Conservation (phyloP, 2,797 vertebrate genomes). For the Galaxias olidus region DNA sequence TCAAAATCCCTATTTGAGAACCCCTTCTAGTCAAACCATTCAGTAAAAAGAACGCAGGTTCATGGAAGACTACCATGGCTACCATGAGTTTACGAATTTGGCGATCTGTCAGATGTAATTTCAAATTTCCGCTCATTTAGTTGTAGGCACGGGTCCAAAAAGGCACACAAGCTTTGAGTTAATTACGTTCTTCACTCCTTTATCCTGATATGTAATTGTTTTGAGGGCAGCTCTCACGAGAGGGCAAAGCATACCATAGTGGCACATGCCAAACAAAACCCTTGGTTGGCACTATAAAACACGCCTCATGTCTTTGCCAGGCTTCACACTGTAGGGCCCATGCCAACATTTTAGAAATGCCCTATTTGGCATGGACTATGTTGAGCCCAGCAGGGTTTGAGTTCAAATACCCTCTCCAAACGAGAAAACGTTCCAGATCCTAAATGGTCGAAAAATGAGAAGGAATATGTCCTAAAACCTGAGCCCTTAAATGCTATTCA, state of each 20-base stretch:
- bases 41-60: slow-evolving; percentile 25
- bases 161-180: no score
- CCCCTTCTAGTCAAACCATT: slow-evolving; percentile 34
- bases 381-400: slow-evolving; percentile 67
- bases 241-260: slow-evolving; percentile 66
- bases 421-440: slow-evolving; percentile 70
- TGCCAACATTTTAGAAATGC: slow-evolving; percentile 77
- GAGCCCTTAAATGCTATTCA: slow-evolving; percentile 72
- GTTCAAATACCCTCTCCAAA: slow-evolving; percentile 75
- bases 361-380: slow-evolving; percentile 72
- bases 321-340: slow-evolving; percentile 63
- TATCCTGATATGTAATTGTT: slow-evolving; percentile 5
- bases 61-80: slow-evolving; percentile 31
- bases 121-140: slow-evolving; percentile 21
- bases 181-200: slow-evolving; percentile 29
- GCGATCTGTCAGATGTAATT: neutral
- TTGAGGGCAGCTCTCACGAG: slow-evolving; percentile 54
- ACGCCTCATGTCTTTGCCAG: slow-evolving; percentile 73
- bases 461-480: slow-evolving; percentile 75
- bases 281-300: slow-evolving; percentile 68
- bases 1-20: slow-evolving; percentile 49
- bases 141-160: slow-evolving; percentile 22
- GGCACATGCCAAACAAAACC: slow-evolving; percentile 75
- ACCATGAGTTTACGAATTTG: slow-evolving; percentile 20
- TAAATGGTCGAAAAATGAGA: slow-evolving; percentile 56